Percentiles rank a stretch among this genome's conserved stretches.
These are phyloP conservation scores for Chloroceryle amazona DNA, from an alignment of 2,797 vertebrate genomes.

Conservation along the genomic window DNA sequence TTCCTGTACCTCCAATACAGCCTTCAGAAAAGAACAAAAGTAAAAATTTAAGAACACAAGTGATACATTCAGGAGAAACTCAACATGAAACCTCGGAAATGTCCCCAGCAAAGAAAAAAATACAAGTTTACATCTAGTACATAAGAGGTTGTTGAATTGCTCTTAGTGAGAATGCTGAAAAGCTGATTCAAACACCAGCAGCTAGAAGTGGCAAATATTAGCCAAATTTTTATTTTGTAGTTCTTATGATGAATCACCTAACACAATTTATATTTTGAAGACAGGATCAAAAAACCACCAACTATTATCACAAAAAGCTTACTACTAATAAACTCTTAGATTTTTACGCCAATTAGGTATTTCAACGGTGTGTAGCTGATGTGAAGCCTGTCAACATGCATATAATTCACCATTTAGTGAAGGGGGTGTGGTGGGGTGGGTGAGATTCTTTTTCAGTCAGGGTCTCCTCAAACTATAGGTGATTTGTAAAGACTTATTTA, in stretches of 20 bases:
- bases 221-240: no score
- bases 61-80: neutral
- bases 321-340: neutral
- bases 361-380: neutral
- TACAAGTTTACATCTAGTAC: neutral
- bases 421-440: neutral
- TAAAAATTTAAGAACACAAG: neutral
- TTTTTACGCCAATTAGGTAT: neutral
- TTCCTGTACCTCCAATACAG: neutral
- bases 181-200: neutral
- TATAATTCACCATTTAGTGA: neutral
- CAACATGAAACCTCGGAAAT: neutral
- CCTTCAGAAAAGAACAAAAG: neutral
- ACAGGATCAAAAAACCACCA: neutral
- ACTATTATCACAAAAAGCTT: neutral
- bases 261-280: neutral
- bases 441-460: neutral
- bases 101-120: neutral
- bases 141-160: accelerated
- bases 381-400: neutral
- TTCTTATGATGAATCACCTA: neutral
- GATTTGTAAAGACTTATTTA: neutral
- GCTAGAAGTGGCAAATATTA: neutral
- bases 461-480: neutral
- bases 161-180: neutral